These are phyloP conservation scores for Drosophila pallidifrons DNA, from an alignment of 1,140 invertebrate genomes.

Conservation along the genomic window DNA sequence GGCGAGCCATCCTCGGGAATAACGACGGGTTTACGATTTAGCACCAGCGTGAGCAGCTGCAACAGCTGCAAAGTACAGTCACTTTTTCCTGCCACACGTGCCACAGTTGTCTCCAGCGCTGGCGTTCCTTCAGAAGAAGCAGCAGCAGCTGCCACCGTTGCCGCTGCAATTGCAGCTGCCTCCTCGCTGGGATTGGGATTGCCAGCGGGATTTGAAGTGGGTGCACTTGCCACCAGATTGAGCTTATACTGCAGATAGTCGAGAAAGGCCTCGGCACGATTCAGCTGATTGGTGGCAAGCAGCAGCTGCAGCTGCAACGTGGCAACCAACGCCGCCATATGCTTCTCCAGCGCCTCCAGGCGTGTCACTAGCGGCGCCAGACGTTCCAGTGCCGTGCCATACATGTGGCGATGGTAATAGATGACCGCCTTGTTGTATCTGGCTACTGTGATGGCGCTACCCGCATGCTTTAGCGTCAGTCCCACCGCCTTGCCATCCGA, in stretches of 20 bases:
- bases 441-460: constrained; percentile 85
- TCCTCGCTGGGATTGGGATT: constrained; percentile 72
- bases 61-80: constrained; percentile 85
- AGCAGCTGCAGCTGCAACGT: constrained; percentile 85
- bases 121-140: background rate
- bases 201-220: constrained; percentile 83
- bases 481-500: constrained; percentile 47
- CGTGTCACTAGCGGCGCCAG: constrained; percentile 91
- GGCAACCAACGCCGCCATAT: constrained; percentile 85
- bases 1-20: constrained; percentile 85
- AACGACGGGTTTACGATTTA: constrained; percentile 85
- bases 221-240: constrained; percentile 61
- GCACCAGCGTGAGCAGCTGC: constrained; percentile 85
- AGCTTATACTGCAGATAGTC: constrained; percentile 73
- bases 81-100: constrained; percentile 61
- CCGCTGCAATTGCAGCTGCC: background rate
- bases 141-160: constrained; percentile 12
- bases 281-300: constrained; percentile 76
- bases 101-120: constrained; percentile 23
- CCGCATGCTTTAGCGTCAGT: constrained; percentile 56
- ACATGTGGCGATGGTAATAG: constrained; percentile 92
- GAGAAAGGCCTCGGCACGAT: constrained; percentile 75
- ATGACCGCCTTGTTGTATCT: constrained; percentile 94
- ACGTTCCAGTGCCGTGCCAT: constrained; percentile 90
- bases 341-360: constrained; percentile 91